Evolutionary conservation across 2,888 invertebrate genomes (phyloP).

Genomic region (Drosophila demipolita): DNA sequence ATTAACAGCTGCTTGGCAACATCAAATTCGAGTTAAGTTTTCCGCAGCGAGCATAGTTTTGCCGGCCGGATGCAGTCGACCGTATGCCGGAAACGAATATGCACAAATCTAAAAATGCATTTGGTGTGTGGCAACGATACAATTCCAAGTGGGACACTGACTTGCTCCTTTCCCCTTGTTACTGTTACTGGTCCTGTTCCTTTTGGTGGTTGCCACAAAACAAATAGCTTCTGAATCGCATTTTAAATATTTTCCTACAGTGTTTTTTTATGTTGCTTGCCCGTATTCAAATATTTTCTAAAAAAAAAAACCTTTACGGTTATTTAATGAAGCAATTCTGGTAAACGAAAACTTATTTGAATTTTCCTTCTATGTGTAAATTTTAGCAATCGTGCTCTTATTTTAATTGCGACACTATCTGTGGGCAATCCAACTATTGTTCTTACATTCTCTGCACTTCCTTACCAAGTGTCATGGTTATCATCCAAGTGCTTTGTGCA

Average conservation of each 20-base stretch:
- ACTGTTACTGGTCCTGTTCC: neutral
- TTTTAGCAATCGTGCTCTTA: neutral
- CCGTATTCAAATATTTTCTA: neutral
- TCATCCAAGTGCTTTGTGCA: conserved; percentile 49
- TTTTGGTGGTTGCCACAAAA: conserved; percentile 49
- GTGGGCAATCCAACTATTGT: conserved; percentile 5
- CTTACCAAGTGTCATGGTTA: conserved; percentile 31
- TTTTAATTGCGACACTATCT: conserved; percentile 27
- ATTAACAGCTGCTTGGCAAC: conserved; percentile 83
- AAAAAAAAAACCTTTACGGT: neutral
- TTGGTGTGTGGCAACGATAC: conserved; percentile 58
- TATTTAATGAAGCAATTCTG: neutral
- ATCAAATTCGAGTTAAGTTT: conserved; percentile 80
- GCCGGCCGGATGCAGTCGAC: conserved; percentile 45
- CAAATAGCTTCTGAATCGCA: conserved; percentile 77
- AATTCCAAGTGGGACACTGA: conserved; percentile 39
- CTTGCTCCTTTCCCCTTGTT: conserved; percentile 1
- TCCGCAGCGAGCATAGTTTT: conserved; percentile 59
- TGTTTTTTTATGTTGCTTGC: conserved; percentile 13
- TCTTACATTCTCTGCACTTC: conserved; percentile 12
- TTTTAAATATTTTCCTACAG: conserved; percentile 71
- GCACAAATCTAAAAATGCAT: conserved; percentile 58
- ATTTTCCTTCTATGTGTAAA: neutral
- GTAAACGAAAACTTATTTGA: neutral
- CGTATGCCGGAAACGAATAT: conserved; percentile 54